Percentiles rank a stretch among this genome's conserved stretches.
These are phyloP conservation scores for Drosophila pandora DNA, from an alignment of 1,140 invertebrate genomes.

Conservation along the genomic window DNA sequence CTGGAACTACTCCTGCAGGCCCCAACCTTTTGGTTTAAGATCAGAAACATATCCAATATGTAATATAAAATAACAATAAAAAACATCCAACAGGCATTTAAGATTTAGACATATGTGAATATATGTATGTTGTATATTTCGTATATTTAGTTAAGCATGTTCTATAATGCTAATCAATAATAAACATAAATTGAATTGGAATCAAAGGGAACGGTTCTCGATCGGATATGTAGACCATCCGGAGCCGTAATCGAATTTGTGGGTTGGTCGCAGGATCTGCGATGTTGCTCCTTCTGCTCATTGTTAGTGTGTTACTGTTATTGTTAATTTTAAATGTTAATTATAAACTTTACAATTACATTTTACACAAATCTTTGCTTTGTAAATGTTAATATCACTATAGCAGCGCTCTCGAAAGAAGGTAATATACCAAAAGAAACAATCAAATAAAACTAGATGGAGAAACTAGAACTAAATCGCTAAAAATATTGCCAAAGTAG, in stretches of 20 bases:
- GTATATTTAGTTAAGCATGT: slow-evolving; percentile 81
- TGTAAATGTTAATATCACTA: slow-evolving; percentile 82
- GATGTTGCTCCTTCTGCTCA: slow-evolving; percentile 6
- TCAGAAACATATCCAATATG: too few relatives aligned
- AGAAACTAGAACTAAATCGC: slow-evolving; percentile 31
- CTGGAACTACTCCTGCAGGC: too few relatives aligned
- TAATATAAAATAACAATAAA: too few relatives aligned
- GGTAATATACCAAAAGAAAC: slow-evolving; percentile 27
- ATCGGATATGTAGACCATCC: slow-evolving; percentile 30
- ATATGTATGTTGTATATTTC: slow-evolving; percentile 71
- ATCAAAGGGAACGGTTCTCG: slow-evolving; percentile 48
- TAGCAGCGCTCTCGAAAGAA: slow-evolving; percentile 64
- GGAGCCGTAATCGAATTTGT: slow-evolving; percentile 13
- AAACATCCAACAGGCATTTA: not conserved
- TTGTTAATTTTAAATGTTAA: slow-evolving; percentile 42
- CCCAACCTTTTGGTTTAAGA: too few relatives aligned
- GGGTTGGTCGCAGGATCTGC: slow-evolving; percentile 18
- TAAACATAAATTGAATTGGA: slow-evolving; percentile 69
- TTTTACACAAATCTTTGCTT: slow-evolving; percentile 66
- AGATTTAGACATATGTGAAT: slow-evolving; percentile 19
- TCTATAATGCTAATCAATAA: slow-evolving; percentile 75
- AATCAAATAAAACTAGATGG: slow-evolving; percentile 31
- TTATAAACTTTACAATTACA: slow-evolving; percentile 50
- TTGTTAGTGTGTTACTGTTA: slow-evolving; percentile 43
- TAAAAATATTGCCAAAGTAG: slow-evolving; percentile 35